Evolutionary conservation across 2,113 vertebrate genomes (phyloP), one percentile per base, ranked within the genome.

Genomic region (Eurystomus gularis): DNA sequence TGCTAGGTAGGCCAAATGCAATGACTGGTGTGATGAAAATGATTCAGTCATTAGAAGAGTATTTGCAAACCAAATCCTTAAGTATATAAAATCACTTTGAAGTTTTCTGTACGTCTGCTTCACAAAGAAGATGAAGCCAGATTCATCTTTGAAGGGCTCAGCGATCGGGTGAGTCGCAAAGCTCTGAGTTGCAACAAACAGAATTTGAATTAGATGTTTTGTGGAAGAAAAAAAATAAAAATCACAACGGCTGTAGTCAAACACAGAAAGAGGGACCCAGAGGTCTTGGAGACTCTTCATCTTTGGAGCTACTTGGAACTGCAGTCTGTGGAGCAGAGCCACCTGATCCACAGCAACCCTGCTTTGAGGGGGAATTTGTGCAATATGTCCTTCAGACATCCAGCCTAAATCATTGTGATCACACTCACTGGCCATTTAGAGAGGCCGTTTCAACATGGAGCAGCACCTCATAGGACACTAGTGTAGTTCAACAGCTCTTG

Each of bases 31-130:
- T 96, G 77, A 80, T 92, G 69, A 86, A 92, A 86, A 91, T 60
- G 9, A 86, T 94, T 90, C 68, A 82, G 55, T 77, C 90, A 88
- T 92, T 92, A 72, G 54, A 76, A 80, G 37, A 72, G 52, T 46
- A 90, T 96, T 95, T 95, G 87, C 95, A 94, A 92, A 66, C 71
- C 82, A 95, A 92, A 92, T 93, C 51, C 55, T 58, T 49, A 31
- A 76, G n/a, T 88, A 7, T 85, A 21, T 46, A 66, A 70, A 90
- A 88, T 80, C 20, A 71, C 93, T 96, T 94, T 91, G 85, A 96
- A 94, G 91, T 90, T 92, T 82, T 76, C 75, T 86, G 26, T 80
- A 4, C 1, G 21, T 86, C 61, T 92, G 52, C 78, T 80, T 95
- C 75, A 69, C 85, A 95, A 79, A 46, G 60, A 82, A 37, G 62